Evolutionary conservation across 1,140 invertebrate genomes (phyloP), one percentile per base, ranked within the genome.

Genomic region (Papilio glaucus): DNA sequence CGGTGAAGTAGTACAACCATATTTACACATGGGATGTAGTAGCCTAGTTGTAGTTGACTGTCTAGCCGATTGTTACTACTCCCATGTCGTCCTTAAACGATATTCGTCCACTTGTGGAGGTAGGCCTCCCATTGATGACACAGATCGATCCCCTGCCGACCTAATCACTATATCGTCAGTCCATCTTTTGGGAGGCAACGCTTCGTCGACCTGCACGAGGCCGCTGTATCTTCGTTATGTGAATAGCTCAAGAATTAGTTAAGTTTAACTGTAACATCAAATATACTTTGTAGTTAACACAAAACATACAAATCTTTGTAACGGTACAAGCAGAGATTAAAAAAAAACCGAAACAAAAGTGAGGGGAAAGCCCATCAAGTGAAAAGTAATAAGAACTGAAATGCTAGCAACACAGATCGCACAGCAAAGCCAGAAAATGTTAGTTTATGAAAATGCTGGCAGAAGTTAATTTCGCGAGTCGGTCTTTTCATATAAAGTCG

Each of bases 291-390:
- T 6, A 33, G 26, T 61, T 53, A 5, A 62, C 29, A 62, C 29
- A 15, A 26, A 60, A 13, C 24, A 12, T 15, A 41, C 24, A 68
- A 68, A 49, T 45, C 65, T 68, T 68, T 68, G 45, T 41, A 68
- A 12, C 6, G 4, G n/a, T 49, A 15, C 21, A 65, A 41, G 38
- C 62, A n/a, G 12, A 45, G 41, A 68, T 68, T 45, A 68, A 68
- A 68, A 68, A n/a, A 49, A 41, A 45, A 45, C 65, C 13, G 24
- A 42, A 49, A 68, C 65, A 68, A 68, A 68, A 33, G n/a, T n/a
- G n/a, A n/a, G n/a, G 29, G 65, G 26, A 26, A 21, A 49, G 8
- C 7, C 21, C 65, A 33, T 68, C 65, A 49, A 68, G 42, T 33
- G 42, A 45, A 26, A 41, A 49, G 41, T 41, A 67, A 67, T 42